These are phyloP conservation scores for Rhyzopertha dominica DNA, from an alignment of 1,140 invertebrate genomes.

Conservation along the genomic window DNA sequence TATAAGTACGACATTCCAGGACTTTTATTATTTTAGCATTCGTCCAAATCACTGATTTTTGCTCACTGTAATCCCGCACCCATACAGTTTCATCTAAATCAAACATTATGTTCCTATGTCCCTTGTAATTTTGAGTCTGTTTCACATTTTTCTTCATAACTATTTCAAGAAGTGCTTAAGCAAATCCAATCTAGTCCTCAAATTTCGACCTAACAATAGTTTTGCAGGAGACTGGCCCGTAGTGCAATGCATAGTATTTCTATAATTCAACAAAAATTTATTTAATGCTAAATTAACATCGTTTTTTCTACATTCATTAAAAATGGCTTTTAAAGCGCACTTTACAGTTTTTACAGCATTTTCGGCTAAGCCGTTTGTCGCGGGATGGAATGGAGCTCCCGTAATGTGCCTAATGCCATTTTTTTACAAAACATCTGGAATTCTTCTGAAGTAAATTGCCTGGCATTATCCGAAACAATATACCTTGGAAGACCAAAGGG, in stretches of 20 bases:
- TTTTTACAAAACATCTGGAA: slow-evolving; percentile 34
- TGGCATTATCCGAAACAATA: slow-evolving; percentile 40
- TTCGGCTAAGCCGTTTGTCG: slow-evolving; percentile 42
- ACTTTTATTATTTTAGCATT: slow-evolving; percentile 6
- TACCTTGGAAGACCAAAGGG: slow-evolving; percentile 36
- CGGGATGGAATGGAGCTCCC: slow-evolving; percentile 37
- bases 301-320: slow-evolving; percentile 7
- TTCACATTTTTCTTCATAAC: slow-evolving; percentile 1
- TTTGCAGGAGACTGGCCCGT: slow-evolving; percentile 21
- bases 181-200: slow-evolving; percentile 22
- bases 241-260: slow-evolving; percentile 23
- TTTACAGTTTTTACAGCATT: slow-evolving; percentile 44
- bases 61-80: slow-evolving; percentile 12
- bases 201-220: slow-evolving; percentile 23
- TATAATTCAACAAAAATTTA: slow-evolving; percentile 28
- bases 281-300: slow-evolving; percentile 5
- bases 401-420: slow-evolving; percentile 37
- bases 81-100: slow-evolving; percentile 2
- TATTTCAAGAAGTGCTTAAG: slow-evolving; percentile 1
- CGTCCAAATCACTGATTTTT: slow-evolving; percentile 9
- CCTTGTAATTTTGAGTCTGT: slow-evolving; percentile 1
- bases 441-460: slow-evolving; percentile 29
- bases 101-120: background rate
- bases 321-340: slow-evolving; percentile 33
- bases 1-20: slow-evolving; percentile 11